A percentile compares a stretch with the other conserved stretches of the same genome.
These are phyloP conservation scores for Xestia sexstrigata DNA, from an alignment of 2,888 invertebrate species.

Conservation along the genomic window DNA sequence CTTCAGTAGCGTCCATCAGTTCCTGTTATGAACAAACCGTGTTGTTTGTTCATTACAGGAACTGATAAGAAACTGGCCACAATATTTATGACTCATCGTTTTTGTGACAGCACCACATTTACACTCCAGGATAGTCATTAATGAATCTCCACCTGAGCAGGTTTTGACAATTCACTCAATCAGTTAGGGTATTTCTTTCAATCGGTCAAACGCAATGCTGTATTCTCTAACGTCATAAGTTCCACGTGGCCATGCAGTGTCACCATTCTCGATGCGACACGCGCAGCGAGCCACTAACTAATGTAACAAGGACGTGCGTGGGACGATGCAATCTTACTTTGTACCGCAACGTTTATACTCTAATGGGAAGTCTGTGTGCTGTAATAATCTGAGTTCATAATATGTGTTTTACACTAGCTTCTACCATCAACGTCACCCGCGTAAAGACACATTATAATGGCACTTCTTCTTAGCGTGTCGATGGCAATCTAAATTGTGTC, in stretches of 20 bases:
- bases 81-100: too few relatives aligned
- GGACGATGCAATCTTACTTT: constrained; percentile 52
- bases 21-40: too few relatives aligned
- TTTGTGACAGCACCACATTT: too few relatives aligned
- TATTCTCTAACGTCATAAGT: constrained; percentile 22
- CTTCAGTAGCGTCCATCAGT: too few relatives aligned
- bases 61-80: too few relatives aligned
- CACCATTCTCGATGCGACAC: constrained; percentile 12
- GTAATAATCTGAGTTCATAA: background rate
- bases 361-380: constrained; percentile 27
- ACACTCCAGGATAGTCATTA: too few relatives aligned
- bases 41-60: too few relatives aligned
- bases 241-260: constrained; percentile 24
- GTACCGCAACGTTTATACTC: constrained; percentile 18
- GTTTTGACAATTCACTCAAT: background rate
- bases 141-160: too few relatives aligned
- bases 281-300: constrained; percentile 12
- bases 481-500: too few relatives aligned
- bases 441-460: background rate
- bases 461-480: too few relatives aligned
- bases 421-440: background rate
- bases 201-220: constrained; percentile 2
- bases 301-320: constrained; percentile 54
- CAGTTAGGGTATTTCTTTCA: background rate
- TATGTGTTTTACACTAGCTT: background rate